A percentile compares a stretch with the other conserved stretches of the same genome.
These are phyloP conservation scores for Chaetops frenatus DNA, from an alignment of 2,113 vertebrate species.

Conservation along the genomic window DNA sequence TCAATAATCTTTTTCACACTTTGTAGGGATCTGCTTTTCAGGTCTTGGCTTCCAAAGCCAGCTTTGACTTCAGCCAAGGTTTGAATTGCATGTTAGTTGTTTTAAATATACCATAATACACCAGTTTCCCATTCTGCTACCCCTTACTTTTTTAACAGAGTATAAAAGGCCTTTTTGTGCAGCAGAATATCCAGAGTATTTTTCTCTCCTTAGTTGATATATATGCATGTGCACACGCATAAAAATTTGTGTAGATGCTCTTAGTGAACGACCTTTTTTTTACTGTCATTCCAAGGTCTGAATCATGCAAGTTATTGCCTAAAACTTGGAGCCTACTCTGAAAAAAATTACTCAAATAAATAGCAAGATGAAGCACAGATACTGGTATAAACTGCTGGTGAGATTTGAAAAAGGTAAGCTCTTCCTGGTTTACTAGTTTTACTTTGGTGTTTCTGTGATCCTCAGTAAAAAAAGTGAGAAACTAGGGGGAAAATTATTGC, in stretches of 20 bases:
- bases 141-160: not conserved
- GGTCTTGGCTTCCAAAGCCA: not conserved
- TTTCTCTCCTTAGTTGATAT: not conserved
- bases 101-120: not conserved
- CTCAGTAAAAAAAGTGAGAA: not conserved
- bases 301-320: not conserved
- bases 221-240: fast-evolving
- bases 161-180: not conserved
- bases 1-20: not conserved
- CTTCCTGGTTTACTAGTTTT: not conserved
- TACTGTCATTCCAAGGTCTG: not conserved
- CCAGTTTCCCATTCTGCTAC: not conserved
- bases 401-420: not conserved
- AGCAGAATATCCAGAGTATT: not conserved
- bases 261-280: not conserved
- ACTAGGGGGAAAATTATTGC: not conserved
- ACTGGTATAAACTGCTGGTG: not conserved
- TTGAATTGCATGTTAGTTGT: not conserved
- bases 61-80: not conserved
- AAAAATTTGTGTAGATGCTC: not conserved
- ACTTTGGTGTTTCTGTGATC: not conserved
- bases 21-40: not conserved
- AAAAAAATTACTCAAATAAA: not conserved
- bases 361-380: not conserved
- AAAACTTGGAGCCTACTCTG: not conserved